Evolutionary conservation across 1,140 invertebrate genomes (phyloP).

Genomic region (Bombus ignitus): DNA sequence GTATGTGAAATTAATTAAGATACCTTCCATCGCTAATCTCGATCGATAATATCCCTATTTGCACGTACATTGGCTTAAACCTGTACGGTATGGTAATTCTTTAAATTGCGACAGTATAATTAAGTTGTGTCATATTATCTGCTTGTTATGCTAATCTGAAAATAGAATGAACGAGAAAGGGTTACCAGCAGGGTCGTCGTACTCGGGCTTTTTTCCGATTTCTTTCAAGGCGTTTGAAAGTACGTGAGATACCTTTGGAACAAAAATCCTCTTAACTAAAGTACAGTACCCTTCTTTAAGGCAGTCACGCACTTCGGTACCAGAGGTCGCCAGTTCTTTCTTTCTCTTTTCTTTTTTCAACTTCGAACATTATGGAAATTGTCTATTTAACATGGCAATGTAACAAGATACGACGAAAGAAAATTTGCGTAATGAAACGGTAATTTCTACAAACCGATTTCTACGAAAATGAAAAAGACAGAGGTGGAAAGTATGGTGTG

Average conservation of each 20-base stretch:
- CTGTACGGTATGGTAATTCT: slow-evolving; percentile 18
- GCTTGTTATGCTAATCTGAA: slow-evolving; percentile 35
- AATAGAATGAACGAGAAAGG: slow-evolving; percentile 30
- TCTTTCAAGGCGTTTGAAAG: not conserved
- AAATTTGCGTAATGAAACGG: not conserved
- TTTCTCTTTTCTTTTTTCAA: not conserved
- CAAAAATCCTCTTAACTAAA: slow-evolving; percentile 24
- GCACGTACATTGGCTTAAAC: not conserved
- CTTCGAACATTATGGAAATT: not conserved
- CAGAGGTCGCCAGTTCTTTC: not conserved
- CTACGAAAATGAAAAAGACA: not conserved
- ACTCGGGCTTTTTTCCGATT: slow-evolving; percentile 22
- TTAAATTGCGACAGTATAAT: slow-evolving; percentile 26
- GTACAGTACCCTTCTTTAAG: not conserved
- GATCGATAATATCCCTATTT: slow-evolving; percentile 8
- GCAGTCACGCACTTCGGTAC: not conserved
- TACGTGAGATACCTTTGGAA: slow-evolving; percentile 23
- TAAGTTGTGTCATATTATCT: slow-evolving; percentile 29
- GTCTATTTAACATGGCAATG: not conserved
- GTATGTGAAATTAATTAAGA: not conserved
- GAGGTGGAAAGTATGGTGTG: too few relatives aligned
- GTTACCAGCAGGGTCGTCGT: slow-evolving; percentile 11
- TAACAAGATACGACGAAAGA: not conserved
- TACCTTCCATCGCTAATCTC: not conserved
- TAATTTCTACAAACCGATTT: not conserved